Base-by-base conservation (phyloP, 2,888 invertebrate genomes). In the Crocallis elinguaria region DNA sequence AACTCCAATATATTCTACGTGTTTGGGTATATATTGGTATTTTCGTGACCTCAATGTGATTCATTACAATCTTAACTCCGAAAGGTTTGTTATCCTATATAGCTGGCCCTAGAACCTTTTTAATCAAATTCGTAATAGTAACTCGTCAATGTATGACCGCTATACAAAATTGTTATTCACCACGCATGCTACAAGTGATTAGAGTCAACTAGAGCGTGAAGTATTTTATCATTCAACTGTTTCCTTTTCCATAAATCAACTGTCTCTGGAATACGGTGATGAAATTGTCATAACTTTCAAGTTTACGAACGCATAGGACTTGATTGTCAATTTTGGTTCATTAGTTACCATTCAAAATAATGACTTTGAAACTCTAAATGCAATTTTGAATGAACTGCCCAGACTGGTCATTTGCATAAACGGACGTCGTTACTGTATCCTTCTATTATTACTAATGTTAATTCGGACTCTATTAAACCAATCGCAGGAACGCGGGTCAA, bases 381-480 rank as follows among this genome's bases (percentile, higher is more conserved):
- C 60, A 57, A 41, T 54, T 52, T 49, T 17, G 13, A 44, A 25
- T 25, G 12, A 23, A 44, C 35, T 44, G n/a, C n/a, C 39, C 44
- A 51, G 37, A 62, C 67, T 57, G 59, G 50, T 52, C 60, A 43
- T 66, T 62, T 50, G 60, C 54, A 52, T 63, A 64, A 58, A 63
- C 78, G 81, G 81, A 82, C 69, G 77, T 77, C 75, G 35, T 49
- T 29, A 71, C 66, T 56, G 66, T 75, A 80, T 77, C 77, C 79
- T 72, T 54, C 55, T 60, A 71, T 71, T 75, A 69, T 62, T 64
- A 46, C 16, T 25, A 60, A 83, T 81, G 75, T 63, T 82, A 79
- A 85, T 86, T 80, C 74, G 74, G 63, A 62, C 55, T 67, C 66
- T 67, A 70, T 74, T 82, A 70, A 66, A 71, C 71, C 73, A 72